These are phyloP conservation scores for Heliconius himera DNA, from an alignment of 1,140 invertebrate genomes.

Conservation along the genomic window DNA sequence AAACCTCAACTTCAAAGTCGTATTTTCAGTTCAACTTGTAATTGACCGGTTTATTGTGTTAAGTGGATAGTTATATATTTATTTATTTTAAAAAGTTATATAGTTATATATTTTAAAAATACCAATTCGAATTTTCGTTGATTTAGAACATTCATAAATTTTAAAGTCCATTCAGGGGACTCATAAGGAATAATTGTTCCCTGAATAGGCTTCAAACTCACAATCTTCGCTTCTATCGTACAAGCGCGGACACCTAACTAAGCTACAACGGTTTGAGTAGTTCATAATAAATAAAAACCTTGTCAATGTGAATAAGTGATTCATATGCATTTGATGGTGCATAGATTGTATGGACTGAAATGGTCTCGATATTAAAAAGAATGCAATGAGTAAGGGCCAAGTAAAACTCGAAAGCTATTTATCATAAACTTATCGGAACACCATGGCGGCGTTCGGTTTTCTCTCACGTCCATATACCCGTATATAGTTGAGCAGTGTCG, in stretches of 20 bases:
- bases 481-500: slow-evolving; percentile 61
- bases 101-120: too few species aligned
- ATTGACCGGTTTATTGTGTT: too few species aligned
- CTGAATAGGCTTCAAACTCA: too few species aligned
- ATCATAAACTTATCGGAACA: slow-evolving; percentile 77
- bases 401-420: slow-evolving; percentile 75
- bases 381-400: slow-evolving; percentile 56
- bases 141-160: too few species aligned
- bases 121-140: too few species aligned
- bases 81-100: too few species aligned
- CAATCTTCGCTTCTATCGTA: background rate
- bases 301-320: background rate
- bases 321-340: slow-evolving; percentile 26
- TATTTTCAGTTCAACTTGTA: too few species aligned
- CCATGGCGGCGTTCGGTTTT: slow-evolving; percentile 63
- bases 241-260: background rate
- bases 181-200: too few species aligned
- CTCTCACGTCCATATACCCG: slow-evolving; percentile 50
- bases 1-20: too few species aligned
- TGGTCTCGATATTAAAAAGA: slow-evolving; percentile 61
- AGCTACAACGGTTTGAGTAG: background rate
- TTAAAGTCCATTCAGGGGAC: too few species aligned
- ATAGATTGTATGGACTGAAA: slow-evolving; percentile 49
- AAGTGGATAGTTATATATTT: too few species aligned
- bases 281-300: background rate